Base-by-base conservation (phyloP, 2,888 invertebrate species). In the Leptinotarsa tumamoca region DNA sequence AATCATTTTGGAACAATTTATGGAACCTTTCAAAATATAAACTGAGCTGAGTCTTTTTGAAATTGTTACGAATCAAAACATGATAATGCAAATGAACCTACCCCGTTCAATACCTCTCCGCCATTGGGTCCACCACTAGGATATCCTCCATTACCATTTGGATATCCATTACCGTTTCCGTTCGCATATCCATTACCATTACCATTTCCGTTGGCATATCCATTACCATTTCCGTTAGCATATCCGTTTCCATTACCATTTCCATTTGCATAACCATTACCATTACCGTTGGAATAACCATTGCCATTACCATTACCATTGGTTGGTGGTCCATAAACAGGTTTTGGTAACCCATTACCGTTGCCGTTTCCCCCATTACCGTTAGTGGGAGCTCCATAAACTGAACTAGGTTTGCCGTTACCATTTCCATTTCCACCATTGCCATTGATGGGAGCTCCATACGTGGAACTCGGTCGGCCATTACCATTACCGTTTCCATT, bases 341-440 rank as follows among this genome's bases (percentile, higher is more conserved):
- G 69, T 66, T 71, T 63, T 67, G 77, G 73, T 56, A 67, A 52
- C 23, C 73, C 71, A 58, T 74, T 74, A 58, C 83, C 81, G 58
- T 79, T 79, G 79, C 83, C 77, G 68, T 79, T 58, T 21, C 58
- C 58, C 43, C 68, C 68, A 33, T 69, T 54, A 79, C 33, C 56
- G 14, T 49, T 67, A n/a, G 33, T 66, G 23, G 90, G 89, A 43
- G 89, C 80, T 49, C 88, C 89, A 78, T 90, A 90, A 14, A 76
- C 58, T n/a, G 74, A 67, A 56, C 76, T 71, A 27, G 80, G 80
- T 71, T 68, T 75, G 63, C 78, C 81, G 43, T 80, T 82, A 13
- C 82, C 80, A 67, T 78, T 79, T 13, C 81, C 80, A 68, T 77
- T 80, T 18, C 73, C 76, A 63, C 71, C 75, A 43, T 75, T 75